These are phyloP conservation scores for Crossocerus cetratus DNA, from an alignment of 2,888 invertebrate genomes.

Conservation along the genomic window DNA sequence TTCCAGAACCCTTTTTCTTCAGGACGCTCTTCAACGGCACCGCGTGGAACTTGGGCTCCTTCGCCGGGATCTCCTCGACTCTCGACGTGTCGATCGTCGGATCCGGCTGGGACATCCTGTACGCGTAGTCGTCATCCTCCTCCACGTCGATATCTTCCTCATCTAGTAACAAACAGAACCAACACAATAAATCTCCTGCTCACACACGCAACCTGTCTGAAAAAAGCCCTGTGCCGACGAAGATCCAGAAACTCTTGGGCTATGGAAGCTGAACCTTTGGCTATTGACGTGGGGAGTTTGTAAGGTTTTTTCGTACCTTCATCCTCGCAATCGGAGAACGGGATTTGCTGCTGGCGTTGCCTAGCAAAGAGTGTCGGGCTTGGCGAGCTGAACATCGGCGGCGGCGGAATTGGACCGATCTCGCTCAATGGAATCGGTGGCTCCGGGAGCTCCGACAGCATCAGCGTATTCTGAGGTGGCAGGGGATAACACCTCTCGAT, in stretches of 20 bases:
- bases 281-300: no score
- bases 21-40: conserved; percentile 95
- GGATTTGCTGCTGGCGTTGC: conserved; percentile 70
- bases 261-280: no score
- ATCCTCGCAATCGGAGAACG: conserved; percentile 81
- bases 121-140: conserved; percentile 78
- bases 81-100: conserved; percentile 88
- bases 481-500: conserved; percentile 72
- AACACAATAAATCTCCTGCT: background rate
- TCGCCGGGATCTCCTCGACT: conserved; percentile 94
- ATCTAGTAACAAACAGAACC: conserved; percentile 74
- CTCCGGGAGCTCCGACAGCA: conserved; percentile 92
- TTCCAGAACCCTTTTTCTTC: conserved; percentile 86
- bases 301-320: conserved; percentile 77
- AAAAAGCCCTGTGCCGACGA: no score
- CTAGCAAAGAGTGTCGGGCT: conserved; percentile 84
- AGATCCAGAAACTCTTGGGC: no score
- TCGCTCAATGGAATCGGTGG: conserved; percentile 95
- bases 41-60: conserved; percentile 94
- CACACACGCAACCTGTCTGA: no score
- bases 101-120: conserved; percentile 81
- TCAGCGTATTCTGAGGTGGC: conserved; percentile 78
- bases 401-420: conserved; percentile 95
- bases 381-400: conserved; percentile 96
- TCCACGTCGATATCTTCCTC: conserved; percentile 84